Conservation (phyloP, 1,140 invertebrate genomes). For the Zaprionus ornatus region DNA sequence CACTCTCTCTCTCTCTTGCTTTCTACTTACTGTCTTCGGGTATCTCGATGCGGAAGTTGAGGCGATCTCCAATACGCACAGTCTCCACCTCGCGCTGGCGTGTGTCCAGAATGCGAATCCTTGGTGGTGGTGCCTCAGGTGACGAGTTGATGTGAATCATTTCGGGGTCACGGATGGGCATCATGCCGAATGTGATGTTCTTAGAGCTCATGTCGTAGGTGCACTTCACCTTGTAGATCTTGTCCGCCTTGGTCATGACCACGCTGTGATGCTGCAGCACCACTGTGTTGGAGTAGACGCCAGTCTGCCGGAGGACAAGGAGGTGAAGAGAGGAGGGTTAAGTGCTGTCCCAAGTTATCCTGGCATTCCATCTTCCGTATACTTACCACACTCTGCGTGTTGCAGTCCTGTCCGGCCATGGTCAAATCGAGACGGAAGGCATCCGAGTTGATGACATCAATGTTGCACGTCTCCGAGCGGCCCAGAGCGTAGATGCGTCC, state of each 20-base stretch:
- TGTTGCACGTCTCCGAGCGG: constrained; percentile 96
- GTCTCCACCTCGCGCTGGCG: constrained; percentile 95
- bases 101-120: constrained; percentile 94
- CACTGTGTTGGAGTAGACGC: constrained; percentile 97
- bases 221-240: constrained; percentile 98
- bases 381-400: constrained; percentile 95
- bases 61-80: constrained; percentile 96
- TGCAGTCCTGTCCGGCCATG: constrained; percentile 96
- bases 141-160: constrained; percentile 98
- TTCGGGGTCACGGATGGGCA: constrained; percentile 96
- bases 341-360: not conserved
- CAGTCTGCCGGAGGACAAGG: constrained; percentile 87
- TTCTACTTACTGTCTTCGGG: constrained; percentile 94
- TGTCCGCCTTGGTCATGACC: constrained; percentile 98
- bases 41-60: constrained; percentile 97
- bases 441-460: constrained; percentile 96
- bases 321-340: not conserved
- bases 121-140: constrained; percentile 96
- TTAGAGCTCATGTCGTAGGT: constrained; percentile 98
- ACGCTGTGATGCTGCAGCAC: constrained; percentile 97
- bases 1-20: not conserved
- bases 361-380: not conserved
- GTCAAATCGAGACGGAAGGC: constrained; percentile 95
- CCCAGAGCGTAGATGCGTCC: constrained; percentile 96
- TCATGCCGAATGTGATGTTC: constrained; percentile 98